Evolutionary conservation across 2,113 vertebrate genomes (phyloP).

Genomic region (Fulica atra): DNA sequence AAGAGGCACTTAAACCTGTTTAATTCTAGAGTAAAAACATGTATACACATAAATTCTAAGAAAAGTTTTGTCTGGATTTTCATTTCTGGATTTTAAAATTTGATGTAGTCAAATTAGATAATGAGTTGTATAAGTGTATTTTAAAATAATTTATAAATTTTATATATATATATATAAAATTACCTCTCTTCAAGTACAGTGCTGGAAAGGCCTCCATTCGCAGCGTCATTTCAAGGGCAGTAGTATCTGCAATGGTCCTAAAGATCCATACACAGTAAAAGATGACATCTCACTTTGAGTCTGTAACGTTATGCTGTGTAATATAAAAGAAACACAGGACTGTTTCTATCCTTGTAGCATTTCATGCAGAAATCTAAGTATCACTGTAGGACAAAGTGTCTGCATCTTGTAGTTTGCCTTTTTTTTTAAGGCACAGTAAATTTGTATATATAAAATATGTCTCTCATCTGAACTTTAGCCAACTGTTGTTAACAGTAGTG

Average conservation of each 20-base stretch:
- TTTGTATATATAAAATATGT: background rate
- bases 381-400: background rate
- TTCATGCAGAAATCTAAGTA: background rate
- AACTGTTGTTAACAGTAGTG: background rate
- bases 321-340: background rate
- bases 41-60: background rate
- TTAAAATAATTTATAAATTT: background rate
- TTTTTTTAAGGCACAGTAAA: background rate
- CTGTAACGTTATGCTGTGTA: background rate
- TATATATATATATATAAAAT: background rate
- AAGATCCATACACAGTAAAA: background rate
- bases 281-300: background rate
- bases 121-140: background rate
- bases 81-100: background rate
- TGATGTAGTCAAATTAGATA: background rate
- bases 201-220: background rate
- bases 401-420: background rate
- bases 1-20: background rate
- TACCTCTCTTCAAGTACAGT: background rate
- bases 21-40: background rate
- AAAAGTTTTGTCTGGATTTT: background rate
- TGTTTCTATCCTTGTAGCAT: background rate
- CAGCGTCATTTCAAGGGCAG: background rate
- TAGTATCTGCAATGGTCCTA: background rate
- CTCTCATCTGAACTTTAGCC: background rate